Conservation (phyloP, 2,888 invertebrate species). For the Charanyca ferruginea region DNA sequence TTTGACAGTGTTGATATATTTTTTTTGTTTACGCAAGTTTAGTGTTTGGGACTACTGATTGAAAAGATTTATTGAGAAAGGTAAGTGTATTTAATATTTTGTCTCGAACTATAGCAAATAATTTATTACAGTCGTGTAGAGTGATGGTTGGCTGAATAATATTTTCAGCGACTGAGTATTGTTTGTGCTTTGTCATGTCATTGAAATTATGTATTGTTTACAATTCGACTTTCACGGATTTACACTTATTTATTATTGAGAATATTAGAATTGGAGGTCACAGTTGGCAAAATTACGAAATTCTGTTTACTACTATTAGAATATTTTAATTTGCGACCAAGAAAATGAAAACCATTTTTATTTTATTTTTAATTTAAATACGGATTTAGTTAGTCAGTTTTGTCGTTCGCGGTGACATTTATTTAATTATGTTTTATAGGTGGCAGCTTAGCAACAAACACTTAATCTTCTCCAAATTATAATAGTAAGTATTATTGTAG, state of each 20-base stretch:
- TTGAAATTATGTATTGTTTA: slow-evolving; percentile 27
- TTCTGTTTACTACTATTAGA: too few species aligned
- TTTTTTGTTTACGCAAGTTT: slow-evolving; percentile 57
- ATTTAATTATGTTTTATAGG: neutral
- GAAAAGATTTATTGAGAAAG: slow-evolving; percentile 65
- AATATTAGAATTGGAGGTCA: neutral
- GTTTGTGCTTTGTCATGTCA: slow-evolving; percentile 49
- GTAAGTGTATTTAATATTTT: slow-evolving; percentile 59
- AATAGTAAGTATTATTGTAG: too few species aligned
- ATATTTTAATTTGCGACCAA: neutral
- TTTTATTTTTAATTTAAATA: neutral
- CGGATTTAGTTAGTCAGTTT: neutral
- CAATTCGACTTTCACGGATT: slow-evolving; percentile 19
- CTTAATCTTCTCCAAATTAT: neutral
- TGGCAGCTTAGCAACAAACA: neutral
- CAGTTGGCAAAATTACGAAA: neutral
- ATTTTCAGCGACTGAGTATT: slow-evolving; percentile 7
- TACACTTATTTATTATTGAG: neutral
- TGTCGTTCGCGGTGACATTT: neutral
- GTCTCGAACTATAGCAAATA: neutral
- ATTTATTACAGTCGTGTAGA: neutral
- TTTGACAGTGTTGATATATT: slow-evolving; percentile 57
- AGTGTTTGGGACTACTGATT: slow-evolving; percentile 54
- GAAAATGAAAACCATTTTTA: neutral
- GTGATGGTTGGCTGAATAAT: neutral